Conservation (phyloP, 1,140 invertebrate genomes). For the Diachasma alloeum region DNA sequence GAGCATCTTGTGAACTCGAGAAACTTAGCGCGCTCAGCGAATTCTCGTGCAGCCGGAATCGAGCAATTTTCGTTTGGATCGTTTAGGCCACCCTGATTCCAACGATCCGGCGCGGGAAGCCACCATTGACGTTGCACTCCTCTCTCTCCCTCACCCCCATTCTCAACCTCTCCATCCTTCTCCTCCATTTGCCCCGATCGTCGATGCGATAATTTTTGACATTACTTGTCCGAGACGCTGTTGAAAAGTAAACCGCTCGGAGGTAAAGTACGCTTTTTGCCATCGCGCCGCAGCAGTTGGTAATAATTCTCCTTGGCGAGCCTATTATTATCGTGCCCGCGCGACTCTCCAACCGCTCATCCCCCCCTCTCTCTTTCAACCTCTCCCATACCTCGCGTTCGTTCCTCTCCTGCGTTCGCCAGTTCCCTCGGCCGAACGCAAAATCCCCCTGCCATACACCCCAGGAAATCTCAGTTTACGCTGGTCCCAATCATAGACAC, state of each 20-base stretch:
- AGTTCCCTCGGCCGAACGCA: not conserved
- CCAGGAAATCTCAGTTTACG: constrained; percentile 32
- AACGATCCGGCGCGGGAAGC: not conserved
- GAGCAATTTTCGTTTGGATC: not conserved
- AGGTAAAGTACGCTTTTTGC: constrained; percentile 25
- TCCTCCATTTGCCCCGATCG: not conserved
- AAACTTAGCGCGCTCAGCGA: not conserved
- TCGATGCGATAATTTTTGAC: constrained; percentile 24
- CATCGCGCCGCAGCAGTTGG: constrained; percentile 18
- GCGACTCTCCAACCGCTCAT: constrained; percentile 16
- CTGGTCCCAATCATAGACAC: constrained; percentile 24
- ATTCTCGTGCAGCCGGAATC: not conserved
- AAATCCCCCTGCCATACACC: constrained; percentile 2
- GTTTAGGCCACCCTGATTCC: constrained; percentile 7
- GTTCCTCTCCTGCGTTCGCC: not conserved
- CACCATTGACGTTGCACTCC: not conserved
- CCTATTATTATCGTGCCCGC: constrained; percentile 27
- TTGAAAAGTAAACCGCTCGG: constrained; percentile 24
- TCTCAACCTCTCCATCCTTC: not conserved
- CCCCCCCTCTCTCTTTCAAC: constrained; percentile 1
- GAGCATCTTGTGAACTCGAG: not conserved
- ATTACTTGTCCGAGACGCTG: constrained; percentile 20
- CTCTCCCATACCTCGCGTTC: not conserved
- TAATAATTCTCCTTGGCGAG: constrained; percentile 28
- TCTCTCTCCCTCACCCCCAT: not conserved